Evolutionary conservation across 92 coral and sea anemone genomes (phyloP), one percentile per base, ranked within the genome.

Genomic region (Pocillopora grandis): DNA sequence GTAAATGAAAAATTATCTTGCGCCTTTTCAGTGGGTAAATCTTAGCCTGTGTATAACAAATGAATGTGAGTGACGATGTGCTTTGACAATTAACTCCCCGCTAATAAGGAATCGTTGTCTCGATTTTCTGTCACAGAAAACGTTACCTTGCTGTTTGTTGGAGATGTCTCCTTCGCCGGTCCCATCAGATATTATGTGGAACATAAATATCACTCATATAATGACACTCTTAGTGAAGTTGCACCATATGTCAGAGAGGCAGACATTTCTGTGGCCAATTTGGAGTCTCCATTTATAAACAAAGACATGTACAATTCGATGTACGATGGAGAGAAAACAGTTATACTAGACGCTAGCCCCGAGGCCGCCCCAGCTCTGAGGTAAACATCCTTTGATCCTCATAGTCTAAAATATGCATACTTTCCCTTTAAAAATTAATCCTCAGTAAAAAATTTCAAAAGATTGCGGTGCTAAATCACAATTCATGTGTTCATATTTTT

Each of bases 261-360:
- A 8, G 97, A 95, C 72, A 77, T 92, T 37, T 89, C 98, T 19
- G 80, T 95, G 17, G 98, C 84, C 49, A 95, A 95, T 85, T 86
- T 90, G 65, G 98, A 95, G 85, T 87, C 96, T 27, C 93, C 97
- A 2, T 89, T 86, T 80, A 91, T 89, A 35, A 72, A 76, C 18
- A 64, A 89, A 62, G 74, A 87, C 7, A 81, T 87, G 81, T 58
- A 66, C 12, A 76, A 76, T 58, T 19, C 85, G 64, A 81, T 70
- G 52, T 80, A 73, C 76, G 23, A 62, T 10, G 83, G 85, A 18
- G 17, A 1, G 14, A 85, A 81, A 61, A 0, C 10, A 0, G 64
- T 83, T 55, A 9, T 76, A n/a, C 75, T 90, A 49, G 68, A 66
- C 21, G 88, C 93, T 16, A 85, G 81, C 35, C 78, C 93, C 0